Conservation (phyloP, 1,140 invertebrate species). For the Leptinotarsa lineolata region DNA sequence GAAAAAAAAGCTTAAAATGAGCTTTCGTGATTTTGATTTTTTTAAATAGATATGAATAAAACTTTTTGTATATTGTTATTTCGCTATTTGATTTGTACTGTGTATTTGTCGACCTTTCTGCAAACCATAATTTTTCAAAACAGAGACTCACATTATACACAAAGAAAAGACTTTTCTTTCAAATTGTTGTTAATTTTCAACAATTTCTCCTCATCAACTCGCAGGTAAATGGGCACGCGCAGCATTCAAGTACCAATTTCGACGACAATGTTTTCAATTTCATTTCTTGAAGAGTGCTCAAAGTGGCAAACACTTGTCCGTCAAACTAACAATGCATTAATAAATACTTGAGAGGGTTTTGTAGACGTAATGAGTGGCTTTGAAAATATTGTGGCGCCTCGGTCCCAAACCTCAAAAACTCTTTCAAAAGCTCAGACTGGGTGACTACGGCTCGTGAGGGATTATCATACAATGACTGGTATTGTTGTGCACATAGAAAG, state of each 20-base stretch:
- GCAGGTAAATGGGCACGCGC: neutral
- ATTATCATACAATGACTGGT: slow-evolving; percentile 12
- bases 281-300: slow-evolving; percentile 7
- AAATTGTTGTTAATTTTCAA: too few relatives aligned
- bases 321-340: slow-evolving; percentile 7
- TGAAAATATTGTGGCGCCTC: neutral
- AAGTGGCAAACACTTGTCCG: slow-evolving; percentile 20
- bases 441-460: neutral
- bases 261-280: slow-evolving; percentile 17
- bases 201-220: neutral
- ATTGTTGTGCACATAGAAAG: slow-evolving; percentile 8
- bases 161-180: too few relatives aligned
- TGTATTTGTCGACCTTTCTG: too few relatives aligned
- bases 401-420: neutral
- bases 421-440: slow-evolving; percentile 1
- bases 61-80: too few relatives aligned
- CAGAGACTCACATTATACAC: too few relatives aligned
- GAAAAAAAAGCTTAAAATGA: too few relatives aligned
- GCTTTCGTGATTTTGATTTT: too few relatives aligned
- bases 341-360: slow-evolving; percentile 12
- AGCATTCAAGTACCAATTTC: slow-evolving; percentile 9
- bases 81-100: too few relatives aligned
- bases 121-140: too few relatives aligned
- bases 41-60: too few relatives aligned
- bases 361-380: slow-evolving; percentile 18